Percentiles rank a stretch among this genome's conserved stretches.
These are phyloP conservation scores for Eristalis arbustorum DNA, from an alignment of 2,888 invertebrate genomes.

Conservation along the genomic window DNA sequence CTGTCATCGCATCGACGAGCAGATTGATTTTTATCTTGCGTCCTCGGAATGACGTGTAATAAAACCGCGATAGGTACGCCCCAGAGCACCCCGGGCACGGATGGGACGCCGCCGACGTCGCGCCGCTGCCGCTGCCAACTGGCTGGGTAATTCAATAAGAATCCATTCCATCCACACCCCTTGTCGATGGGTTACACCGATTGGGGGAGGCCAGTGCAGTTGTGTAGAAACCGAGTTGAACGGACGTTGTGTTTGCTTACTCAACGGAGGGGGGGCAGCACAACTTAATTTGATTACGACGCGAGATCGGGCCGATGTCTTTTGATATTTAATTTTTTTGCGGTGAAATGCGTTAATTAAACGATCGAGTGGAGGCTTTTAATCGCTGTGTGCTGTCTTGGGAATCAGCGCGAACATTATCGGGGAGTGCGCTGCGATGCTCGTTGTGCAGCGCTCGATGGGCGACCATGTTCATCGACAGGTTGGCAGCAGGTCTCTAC, in stretches of 20 bases:
- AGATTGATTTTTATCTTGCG: conserved; percentile 36
- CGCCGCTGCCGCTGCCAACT: background rate
- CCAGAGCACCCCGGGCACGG: background rate
- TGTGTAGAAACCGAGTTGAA: background rate
- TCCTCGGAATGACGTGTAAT: conserved; percentile 54
- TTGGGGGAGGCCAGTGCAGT: background rate
- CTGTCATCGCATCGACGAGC: background rate
- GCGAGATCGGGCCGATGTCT: background rate
- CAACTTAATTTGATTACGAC: conserved; percentile 63
- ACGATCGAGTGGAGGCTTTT: conserved; percentile 51
- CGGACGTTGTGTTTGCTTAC: conserved; percentile 39
- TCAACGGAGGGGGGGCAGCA: background rate
- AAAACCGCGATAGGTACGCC: conserved; percentile 47
- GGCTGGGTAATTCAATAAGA: conserved; percentile 36
- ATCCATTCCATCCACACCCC: conserved; percentile 42
- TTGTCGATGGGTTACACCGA: background rate
- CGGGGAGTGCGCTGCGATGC: background rate
- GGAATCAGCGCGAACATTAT: background rate
- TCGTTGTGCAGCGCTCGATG: conserved; percentile 6
- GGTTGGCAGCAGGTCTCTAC: conserved; percentile 2
- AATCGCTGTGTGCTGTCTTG: conserved; percentile 22
- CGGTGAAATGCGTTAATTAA: conserved; percentile 63
- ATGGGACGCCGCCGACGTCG: background rate
- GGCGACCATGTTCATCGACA: conserved; percentile 24
- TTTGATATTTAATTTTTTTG: background rate